Evolutionary conservation across 2,888 invertebrate genomes (phyloP), one percentile per base, ranked within the genome.

Genomic region (Folsomia candida): DNA sequence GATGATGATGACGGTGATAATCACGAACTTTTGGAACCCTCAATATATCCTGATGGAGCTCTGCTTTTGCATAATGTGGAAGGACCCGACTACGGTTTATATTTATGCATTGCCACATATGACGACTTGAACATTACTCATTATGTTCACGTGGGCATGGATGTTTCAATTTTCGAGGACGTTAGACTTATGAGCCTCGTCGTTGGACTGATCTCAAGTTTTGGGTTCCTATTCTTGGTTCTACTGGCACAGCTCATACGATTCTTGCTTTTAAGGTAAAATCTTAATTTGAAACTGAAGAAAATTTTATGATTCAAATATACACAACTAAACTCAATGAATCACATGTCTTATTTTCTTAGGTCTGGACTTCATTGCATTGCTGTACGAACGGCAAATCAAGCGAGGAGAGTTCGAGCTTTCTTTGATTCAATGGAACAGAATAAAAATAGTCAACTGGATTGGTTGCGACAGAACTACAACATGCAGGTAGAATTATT

Each of bases 341-440:
- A n/a, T 20, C 25, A 20, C 26, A 24, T 25, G 2, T 64, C 24
- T 51, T 22, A 28, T 59, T 67, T 67, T 66, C 26, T 26, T 47
- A 79, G 78, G 37, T 77, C 73, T 27, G 79, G 79, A 62, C 57
- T 80, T 2, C 69, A 75, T 51, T 79, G 78, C 51, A 25, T 71
- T 28, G 66, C 73, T 51, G 66, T 76, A 37, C 65, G 68, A 18
- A 69, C 76, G 14, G 61, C 76, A 4, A 70, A 73, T 51, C 88
- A 92, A 69, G 89, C 91, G 27, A 88, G 91, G 72, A 93, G 94
- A 83, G 90, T 95, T 76, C 91, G 91, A 82, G 90, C 89, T 79
- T 91, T 95, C 89, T 85, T 95, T 80, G 94, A 95, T 82, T 92
- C 91, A 83, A 91, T 95, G 80, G 94, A 95, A 82, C 89, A 89